Evolutionary conservation across 2,113 vertebrate genomes (phyloP).

Genomic region (Pontoporia blainvillei): DNA sequence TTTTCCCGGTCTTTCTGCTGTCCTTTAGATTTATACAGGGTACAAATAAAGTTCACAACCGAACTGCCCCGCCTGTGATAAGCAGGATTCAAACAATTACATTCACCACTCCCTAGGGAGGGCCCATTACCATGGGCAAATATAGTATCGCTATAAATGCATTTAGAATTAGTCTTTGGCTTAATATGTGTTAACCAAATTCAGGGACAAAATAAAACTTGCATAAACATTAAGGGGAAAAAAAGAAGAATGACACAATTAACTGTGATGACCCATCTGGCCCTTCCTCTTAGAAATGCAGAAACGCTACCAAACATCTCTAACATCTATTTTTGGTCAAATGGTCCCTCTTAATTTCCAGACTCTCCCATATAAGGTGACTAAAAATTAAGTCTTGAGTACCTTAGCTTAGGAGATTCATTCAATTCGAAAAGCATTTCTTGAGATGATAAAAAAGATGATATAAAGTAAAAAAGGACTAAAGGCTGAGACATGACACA

Average conservation of each 20-base stretch:
- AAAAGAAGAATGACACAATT: not conserved
- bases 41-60: constrained; percentile 47
- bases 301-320: constrained; percentile 13
- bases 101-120: constrained; percentile 39
- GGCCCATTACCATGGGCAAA: constrained; percentile 6
- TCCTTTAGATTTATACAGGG: constrained; percentile 37
- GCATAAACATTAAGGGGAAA: not conserved
- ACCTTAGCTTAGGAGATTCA: constrained; percentile 21
- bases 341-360: constrained; percentile 47
- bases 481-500: not conserved
- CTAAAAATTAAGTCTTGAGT: not conserved
- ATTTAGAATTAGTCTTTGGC: constrained; percentile 62
- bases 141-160: not conserved
- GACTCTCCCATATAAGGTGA: constrained; percentile 37
- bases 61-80: not conserved
- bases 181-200: constrained; percentile 40
- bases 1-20: not conserved
- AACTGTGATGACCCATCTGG: not conserved
- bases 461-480: not conserved
- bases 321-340: constrained; percentile 25
- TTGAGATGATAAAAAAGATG: constrained; percentile 32
- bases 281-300: not conserved
- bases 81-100: constrained; percentile 25
- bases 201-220: constrained; percentile 26
- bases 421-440: constrained; percentile 11